phyloP scores from a whole-genome alignment of 2,113 vertebrate species.

The Mastomys coucha region DNA sequence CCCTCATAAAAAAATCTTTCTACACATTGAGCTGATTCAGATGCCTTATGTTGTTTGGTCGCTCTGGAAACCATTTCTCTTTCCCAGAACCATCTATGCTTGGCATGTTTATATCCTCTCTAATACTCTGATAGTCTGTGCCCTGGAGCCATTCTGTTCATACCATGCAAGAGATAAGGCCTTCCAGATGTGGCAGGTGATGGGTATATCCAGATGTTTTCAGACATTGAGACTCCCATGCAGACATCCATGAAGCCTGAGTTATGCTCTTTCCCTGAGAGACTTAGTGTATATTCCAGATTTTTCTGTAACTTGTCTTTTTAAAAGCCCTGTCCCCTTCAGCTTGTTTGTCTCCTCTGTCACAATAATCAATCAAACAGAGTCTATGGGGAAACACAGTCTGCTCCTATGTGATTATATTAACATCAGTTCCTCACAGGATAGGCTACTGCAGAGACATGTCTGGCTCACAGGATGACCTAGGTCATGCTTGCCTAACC shows the following conservation, averaged over 20 bases:
- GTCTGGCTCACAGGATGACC: neutral
- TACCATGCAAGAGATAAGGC: neutral
- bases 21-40: neutral
- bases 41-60: neutral
- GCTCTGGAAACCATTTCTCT: neutral
- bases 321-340: neutral
- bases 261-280: neutral
- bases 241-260: neutral
- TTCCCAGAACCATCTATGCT: neutral
- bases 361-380: neutral
- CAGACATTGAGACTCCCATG: neutral
- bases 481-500: neutral
- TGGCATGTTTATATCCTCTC: neutral
- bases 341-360: neutral
- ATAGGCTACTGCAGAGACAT: neutral
- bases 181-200: neutral
- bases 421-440: neutral
- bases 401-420: neutral
- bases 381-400: neutral
- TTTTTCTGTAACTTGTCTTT: constrained; percentile 10
- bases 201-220: neutral
- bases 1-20: neutral
- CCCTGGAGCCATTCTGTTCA: neutral
- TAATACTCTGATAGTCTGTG: neutral
- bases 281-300: neutral